These are phyloP conservation scores for Pheosia tremula DNA, from an alignment of 2,888 invertebrate genomes.

Conservation along the genomic window DNA sequence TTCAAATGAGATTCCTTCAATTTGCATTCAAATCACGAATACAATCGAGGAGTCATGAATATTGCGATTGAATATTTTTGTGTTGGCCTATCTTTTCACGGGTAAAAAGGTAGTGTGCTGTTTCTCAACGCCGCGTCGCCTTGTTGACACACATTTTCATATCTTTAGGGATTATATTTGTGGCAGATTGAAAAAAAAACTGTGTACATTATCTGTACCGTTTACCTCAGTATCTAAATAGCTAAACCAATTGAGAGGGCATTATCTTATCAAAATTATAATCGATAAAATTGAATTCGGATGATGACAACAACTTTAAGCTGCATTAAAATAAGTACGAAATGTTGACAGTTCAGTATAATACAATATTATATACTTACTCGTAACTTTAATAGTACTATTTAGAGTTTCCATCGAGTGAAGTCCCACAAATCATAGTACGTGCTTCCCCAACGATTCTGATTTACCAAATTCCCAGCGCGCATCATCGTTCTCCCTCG, in stretches of 20 bases:
- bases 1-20: conserved; percentile 52
- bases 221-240: neutral
- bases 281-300: no score
- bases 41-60: conserved; percentile 54
- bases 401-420: conserved; percentile 27
- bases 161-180: conserved; percentile 12
- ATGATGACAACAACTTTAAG: no score
- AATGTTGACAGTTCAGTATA: neutral
- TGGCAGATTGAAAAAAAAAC: neutral
- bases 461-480: conserved; percentile 73
- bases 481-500: conserved; percentile 71
- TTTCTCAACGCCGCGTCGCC: conserved; percentile 17
- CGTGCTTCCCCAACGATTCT: conserved; percentile 64
- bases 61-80: conserved; percentile 50
- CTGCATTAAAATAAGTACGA: no score
- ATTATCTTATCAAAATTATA: no score
- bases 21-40: conserved; percentile 62
- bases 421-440: conserved; percentile 46
- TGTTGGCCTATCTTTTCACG: conserved; percentile 37
- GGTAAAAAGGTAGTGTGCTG: conserved; percentile 26
- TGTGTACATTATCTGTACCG: no score
- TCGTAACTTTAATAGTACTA: conserved; percentile 11
- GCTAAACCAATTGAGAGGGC: neutral
- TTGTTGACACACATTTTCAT: conserved; percentile 16
- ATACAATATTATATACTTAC: neutral